A percentile compares a stretch with the other conserved stretches of the same genome.
phyloP scores from a whole-genome alignment of 2,888 invertebrate genomes.

The Subacronicta megacephala region DNA sequence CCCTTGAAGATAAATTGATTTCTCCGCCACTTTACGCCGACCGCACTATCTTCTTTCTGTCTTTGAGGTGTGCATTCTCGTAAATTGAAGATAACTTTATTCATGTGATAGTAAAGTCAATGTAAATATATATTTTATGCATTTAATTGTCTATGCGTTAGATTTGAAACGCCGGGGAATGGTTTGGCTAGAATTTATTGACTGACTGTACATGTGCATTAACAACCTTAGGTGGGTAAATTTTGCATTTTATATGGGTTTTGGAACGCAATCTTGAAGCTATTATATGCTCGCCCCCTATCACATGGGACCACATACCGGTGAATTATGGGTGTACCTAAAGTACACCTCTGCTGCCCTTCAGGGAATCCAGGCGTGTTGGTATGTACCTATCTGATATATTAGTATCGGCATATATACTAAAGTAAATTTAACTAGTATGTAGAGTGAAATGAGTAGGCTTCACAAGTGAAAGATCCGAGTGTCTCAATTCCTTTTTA shows the following conservation, averaged over 20 bases:
- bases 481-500: conserved; percentile 22
- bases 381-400: no score
- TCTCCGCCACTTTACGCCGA: conserved; percentile 15
- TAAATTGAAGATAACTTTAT: conserved; percentile 59
- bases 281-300: no score
- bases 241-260: conserved; percentile 30
- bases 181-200: conserved; percentile 44
- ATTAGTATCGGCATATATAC: no score
- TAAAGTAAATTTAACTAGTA: no score
- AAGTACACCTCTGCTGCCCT: no score
- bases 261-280: conserved; percentile 10
- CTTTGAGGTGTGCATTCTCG: conserved; percentile 40
- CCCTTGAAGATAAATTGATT: neutral
- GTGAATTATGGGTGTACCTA: no score
- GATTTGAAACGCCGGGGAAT: conserved; percentile 46
- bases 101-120: conserved; percentile 53
- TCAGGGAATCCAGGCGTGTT: no score
- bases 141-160: conserved; percentile 56
- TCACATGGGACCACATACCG: no score
- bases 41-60: conserved; percentile 17
- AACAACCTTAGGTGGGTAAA: conserved; percentile 28
- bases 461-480: neutral
- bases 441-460: no score
- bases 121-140: conserved; percentile 60
- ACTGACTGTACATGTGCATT: conserved; percentile 16